Evolutionary conservation across 1,140 invertebrate species (phyloP).

Genomic region (Drosophila nigrodunni): DNA sequence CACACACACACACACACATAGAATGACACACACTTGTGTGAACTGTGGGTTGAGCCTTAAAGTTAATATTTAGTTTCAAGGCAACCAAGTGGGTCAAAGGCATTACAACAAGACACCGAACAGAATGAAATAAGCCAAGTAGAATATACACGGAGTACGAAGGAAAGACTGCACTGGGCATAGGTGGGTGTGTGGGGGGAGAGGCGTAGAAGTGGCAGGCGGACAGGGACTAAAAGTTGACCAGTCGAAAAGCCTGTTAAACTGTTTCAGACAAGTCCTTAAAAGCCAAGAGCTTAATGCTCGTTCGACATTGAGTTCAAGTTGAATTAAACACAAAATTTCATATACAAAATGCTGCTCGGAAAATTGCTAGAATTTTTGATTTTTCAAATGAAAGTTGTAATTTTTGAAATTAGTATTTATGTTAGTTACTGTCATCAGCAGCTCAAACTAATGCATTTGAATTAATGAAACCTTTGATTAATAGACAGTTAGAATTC

Average conservation of each 20-base stretch:
- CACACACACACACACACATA: background rate
- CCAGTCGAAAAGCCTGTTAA: conserved; percentile 31
- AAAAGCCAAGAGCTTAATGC: conserved; percentile 31
- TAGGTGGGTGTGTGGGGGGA: too few species aligned
- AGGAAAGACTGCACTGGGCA: background rate
- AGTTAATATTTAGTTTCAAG: conserved; percentile 53
- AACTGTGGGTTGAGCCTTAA: conserved; percentile 30
- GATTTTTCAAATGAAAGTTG: too few species aligned
- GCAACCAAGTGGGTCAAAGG: conserved; percentile 47
- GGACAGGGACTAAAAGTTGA: background rate
- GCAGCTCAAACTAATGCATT: too few species aligned
- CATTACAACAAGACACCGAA: conserved; percentile 24
- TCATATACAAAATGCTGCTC: too few species aligned
- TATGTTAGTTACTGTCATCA: too few species aligned
- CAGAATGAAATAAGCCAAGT: background rate
- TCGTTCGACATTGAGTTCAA: conserved; percentile 7
- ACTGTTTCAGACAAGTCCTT: conserved; percentile 31
- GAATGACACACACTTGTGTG: conserved; percentile 9
- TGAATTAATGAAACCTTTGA: too few species aligned
- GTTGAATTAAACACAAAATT: background rate
- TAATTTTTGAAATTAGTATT: too few species aligned
- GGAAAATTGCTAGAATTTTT: too few species aligned
- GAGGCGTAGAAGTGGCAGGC: background rate
- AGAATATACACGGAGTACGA: background rate
- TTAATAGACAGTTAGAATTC: too few species aligned